Base-by-base conservation (phyloP, 1,140 invertebrate genomes). In the Microplitis demolitor region DNA sequence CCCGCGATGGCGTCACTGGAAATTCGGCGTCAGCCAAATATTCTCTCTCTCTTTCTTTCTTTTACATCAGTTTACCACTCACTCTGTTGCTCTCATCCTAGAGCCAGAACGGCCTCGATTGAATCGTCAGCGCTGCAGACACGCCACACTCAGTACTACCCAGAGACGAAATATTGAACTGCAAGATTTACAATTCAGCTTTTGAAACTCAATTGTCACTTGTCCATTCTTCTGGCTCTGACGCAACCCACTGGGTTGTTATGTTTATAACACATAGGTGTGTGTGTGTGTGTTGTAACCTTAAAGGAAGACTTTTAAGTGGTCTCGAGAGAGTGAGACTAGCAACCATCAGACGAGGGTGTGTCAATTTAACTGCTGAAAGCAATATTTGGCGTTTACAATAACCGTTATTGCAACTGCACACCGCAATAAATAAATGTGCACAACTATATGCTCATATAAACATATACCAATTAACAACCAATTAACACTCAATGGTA, bases 81-180 rank as follows among this genome's bases (percentile, higher is more conserved):
- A 24, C 24, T 24, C 24, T 0, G 24, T 24, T 24, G 24, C 24
- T 24, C 24, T 24, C 24, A 24, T 24, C 24, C 24, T 24, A 2
- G 24, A 24, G 1, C 24, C 24, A 24, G 24, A 24, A 24, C 24
- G 24, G 24, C 24, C 60, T 33, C 60, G 60, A 70, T 70, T 70
- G 60, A 70, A 70, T 70, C 60, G 60, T 70, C 69, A 70, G 69
- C 34, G 58, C 35, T 63, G 16, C 31, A 45, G 69, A 50, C 66
- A 56, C 64, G 54, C 16, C 58, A 60, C 61, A 61, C 24, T 24
- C 24, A 24, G 24, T 24, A 24, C 34, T 4, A 37, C 33, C 31
- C 5, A 33, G 33, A 33, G 9, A 61, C 11, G 33, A 13, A 54
- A 54, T 54, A 54, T 16, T 54, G 13, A 54, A 54, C 16, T 13